Conservation (phyloP, 2,888 invertebrate species). For the Syrista parreyssii region DNA sequence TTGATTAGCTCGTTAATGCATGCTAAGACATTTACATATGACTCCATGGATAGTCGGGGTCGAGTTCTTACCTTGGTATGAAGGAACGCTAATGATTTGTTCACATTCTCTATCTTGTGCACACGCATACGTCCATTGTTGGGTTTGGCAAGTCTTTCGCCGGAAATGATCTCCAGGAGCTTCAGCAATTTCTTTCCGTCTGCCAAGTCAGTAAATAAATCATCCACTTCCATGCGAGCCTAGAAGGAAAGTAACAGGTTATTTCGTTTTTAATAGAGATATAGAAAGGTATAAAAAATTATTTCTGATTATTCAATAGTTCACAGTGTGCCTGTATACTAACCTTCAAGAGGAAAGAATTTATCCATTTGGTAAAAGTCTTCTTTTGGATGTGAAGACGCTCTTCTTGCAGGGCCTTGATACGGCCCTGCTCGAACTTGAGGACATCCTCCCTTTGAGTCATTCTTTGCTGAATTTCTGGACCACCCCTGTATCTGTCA, state of each 20-base stretch:
- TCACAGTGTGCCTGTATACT: conserved; percentile 17
- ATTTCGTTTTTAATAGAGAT: background rate
- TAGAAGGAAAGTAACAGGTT: conserved; percentile 63
- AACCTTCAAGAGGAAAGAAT: conserved; percentile 95
- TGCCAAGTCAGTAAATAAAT: conserved; percentile 94
- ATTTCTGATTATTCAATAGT: background rate
- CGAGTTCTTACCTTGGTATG: conserved; percentile 83
- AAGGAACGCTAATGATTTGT: conserved; percentile 95
- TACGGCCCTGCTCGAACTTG: conserved; percentile 96
- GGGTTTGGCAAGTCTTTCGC: conserved; percentile 95
- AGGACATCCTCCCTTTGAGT: conserved; percentile 91
- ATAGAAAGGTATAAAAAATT: background rate
- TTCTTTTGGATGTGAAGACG: conserved; percentile 99
- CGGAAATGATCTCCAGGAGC: conserved; percentile 97
- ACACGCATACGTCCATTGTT: conserved; percentile 97
- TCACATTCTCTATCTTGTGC: conserved; percentile 99
- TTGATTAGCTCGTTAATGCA: background rate
- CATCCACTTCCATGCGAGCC: conserved; percentile 98
- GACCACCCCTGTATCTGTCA: conserved; percentile 46
- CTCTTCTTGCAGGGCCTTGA: conserved; percentile 96
- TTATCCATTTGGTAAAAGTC: conserved; percentile 99
- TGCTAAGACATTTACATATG: background rate
- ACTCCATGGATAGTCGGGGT: background rate
- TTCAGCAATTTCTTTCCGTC: conserved; percentile 94
- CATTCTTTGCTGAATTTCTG: conserved; percentile 79